phyloP scores from a whole-genome alignment of 2,113 vertebrate genomes.

The Opisthocomus hoazin region DNA sequence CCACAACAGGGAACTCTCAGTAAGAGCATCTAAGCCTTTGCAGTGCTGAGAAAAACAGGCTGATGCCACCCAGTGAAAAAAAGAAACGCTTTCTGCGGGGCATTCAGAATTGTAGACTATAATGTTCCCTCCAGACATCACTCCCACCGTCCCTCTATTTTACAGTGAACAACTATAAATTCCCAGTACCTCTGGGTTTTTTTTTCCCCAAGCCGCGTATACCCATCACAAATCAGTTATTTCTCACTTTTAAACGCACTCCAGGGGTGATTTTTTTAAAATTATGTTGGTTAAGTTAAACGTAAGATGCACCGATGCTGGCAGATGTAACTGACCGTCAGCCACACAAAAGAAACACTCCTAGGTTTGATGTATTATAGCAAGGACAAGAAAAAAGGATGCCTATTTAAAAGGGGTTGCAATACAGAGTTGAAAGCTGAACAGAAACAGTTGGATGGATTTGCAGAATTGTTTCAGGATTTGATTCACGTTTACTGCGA shows the following conservation, averaged over 20 bases:
- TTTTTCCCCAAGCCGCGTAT: not conserved
- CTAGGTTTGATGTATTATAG: not conserved
- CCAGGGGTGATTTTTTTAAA: not conserved
- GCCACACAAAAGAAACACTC: not conserved
- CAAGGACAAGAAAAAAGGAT: not conserved
- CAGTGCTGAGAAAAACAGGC: not conserved
- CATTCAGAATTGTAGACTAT: not conserved
- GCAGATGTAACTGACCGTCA: not conserved
- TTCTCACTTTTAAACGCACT: not conserved
- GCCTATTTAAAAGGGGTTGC: not conserved
- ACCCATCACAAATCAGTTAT: not conserved
- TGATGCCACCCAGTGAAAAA: not conserved
- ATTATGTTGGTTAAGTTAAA: not conserved
- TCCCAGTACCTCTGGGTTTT: fast-evolving
- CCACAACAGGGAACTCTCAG: not conserved
- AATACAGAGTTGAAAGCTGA: not conserved
- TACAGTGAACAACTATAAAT: not conserved
- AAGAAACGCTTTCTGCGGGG: not conserved
- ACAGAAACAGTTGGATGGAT: not conserved
- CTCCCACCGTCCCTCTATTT: not conserved
- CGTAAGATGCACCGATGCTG: not conserved
- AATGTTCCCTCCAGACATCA: not conserved
- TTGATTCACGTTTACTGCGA: not conserved
- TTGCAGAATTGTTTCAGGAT: not conserved
- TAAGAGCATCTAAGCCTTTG: not conserved